Evolutionary conservation across 1,140 invertebrate species (phyloP).

Genomic region (Cherax quadricarinatus): DNA sequence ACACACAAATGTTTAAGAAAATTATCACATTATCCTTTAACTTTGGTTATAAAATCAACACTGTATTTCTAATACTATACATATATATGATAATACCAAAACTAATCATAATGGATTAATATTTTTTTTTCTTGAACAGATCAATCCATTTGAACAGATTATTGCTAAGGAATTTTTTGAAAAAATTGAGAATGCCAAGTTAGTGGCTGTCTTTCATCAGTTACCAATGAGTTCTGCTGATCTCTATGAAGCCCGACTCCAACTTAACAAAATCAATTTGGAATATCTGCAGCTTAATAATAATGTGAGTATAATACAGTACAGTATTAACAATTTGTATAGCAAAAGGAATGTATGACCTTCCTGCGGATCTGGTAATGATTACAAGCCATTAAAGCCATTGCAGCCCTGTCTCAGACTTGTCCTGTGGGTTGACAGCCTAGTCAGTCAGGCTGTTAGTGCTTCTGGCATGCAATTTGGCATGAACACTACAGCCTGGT

Average conservation of each 20-base stretch:
- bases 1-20: too few species aligned
- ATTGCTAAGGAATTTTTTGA: constrained; percentile 33
- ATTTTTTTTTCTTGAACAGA: constrained; percentile 32
- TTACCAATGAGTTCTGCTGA: constrained; percentile 10
- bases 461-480: too few species aligned
- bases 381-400: too few species aligned
- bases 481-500: too few species aligned
- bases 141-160: constrained; percentile 50
- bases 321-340: background rate
- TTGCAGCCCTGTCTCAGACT: too few species aligned
- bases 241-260: constrained; percentile 20
- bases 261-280: constrained; percentile 37
- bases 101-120: background rate
- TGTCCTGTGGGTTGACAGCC: too few species aligned
- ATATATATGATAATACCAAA: background rate
- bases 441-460: too few species aligned
- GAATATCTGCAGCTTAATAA: constrained; percentile 39
- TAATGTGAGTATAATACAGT: constrained; percentile 13
- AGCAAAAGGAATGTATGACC: background rate
- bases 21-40: too few species aligned
- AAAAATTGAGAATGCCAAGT: constrained; percentile 49
- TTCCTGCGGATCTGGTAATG: too few species aligned
- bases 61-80: too few species aligned
- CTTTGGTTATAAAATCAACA: too few species aligned
- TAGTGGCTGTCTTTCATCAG: constrained; percentile 35